Percentiles rank a stretch among this genome's conserved stretches.
These are phyloP conservation scores for Tineola bisselliella DNA, from an alignment of 2,888 invertebrate genomes.

Conservation along the genomic window DNA sequence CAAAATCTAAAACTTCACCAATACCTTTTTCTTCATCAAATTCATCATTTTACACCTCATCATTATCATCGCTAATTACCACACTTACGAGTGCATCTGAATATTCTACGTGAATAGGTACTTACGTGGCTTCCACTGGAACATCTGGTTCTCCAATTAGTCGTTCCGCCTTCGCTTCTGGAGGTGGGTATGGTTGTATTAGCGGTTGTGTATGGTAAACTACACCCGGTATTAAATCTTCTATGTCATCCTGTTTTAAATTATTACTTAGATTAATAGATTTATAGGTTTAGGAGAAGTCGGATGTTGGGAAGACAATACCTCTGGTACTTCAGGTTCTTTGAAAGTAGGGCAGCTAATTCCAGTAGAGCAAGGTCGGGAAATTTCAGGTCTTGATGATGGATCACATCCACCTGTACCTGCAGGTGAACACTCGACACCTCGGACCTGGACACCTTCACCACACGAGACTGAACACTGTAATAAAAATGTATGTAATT, in stretches of 20 bases:
- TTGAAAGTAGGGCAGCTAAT: slow-evolving; percentile 72
- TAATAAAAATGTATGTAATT: neutral
- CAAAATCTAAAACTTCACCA: too few relatives aligned
- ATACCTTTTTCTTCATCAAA: too few relatives aligned
- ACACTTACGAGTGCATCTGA: neutral
- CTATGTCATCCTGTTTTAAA: slow-evolving; percentile 56
- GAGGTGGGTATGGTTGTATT: slow-evolving; percentile 75
- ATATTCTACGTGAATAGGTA: slow-evolving; percentile 22
- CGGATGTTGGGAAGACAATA: too few relatives aligned
- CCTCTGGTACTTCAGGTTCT: slow-evolving; percentile 52
- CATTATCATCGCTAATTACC: neutral
- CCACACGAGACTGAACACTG: slow-evolving; percentile 96
- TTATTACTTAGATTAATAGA: neutral
- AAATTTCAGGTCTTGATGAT: slow-evolving; percentile 72
- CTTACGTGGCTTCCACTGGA: slow-evolving; percentile 84
- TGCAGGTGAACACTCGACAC: slow-evolving; percentile 80
- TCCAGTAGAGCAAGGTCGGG: slow-evolving; percentile 78
- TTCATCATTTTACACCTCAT: neutral
- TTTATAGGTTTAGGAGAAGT: too few relatives aligned
- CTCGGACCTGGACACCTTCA: slow-evolving; percentile 83
- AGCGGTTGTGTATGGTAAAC: slow-evolving; percentile 73
- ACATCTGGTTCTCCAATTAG: slow-evolving; percentile 76
- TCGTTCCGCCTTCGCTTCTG: slow-evolving; percentile 72
- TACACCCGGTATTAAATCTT: slow-evolving; percentile 67
- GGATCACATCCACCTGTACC: slow-evolving; percentile 71